Base-by-base conservation (phyloP, 2,797 vertebrate genomes). In the Halcyon badia region DNA sequence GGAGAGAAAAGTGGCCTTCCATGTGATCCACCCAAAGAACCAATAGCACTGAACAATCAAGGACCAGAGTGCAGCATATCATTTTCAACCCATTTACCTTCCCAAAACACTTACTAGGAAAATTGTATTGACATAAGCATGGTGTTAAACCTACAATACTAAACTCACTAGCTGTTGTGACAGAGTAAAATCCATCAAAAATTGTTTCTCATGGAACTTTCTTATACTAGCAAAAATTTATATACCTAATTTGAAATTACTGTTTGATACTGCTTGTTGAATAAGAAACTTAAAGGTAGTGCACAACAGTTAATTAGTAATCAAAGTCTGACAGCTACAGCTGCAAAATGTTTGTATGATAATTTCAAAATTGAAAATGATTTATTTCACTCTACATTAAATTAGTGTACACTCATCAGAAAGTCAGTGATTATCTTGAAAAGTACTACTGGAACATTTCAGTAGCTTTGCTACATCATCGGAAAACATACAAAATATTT, bases 301-400 rank as follows among this genome's bases (percentile, higher is more conserved):
- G 54, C 69, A 90, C 65, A 96, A 90, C 94, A 92, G 93, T 60
- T 97, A 97, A 97, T 96, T 96, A 96, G 90, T 80, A 97, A 97
- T 97, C 95, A 94, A 88, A 94, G 84, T 68, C 88, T 97, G 90
- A 97, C 90, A 97, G 91, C 90, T 92, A 94, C 94, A 97, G 94
- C 94, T 97, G 93, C 95, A 97, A 95, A 97, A 94, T 97, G 58
- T 94, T 96, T 96, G 90, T 97, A 96, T 96, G 94, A 83, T 96
- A 96, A 97, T 97, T 96, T 95, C 71, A 87, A 97, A 97, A 90
- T 80, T 96, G 95, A 93, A 97, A 97, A 96, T 96, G 2, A 96
- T 95, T 96, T 97, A 97, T 96, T 97, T 96, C 88, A 93, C 91
- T 92, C 76, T 56, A 97, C 52, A 78, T 81, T 84, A 94, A 97